Evolutionary conservation across 1,140 invertebrate genomes (phyloP), one percentile per base, ranked within the genome.

Genomic region (Drosophila takahashii): DNA sequence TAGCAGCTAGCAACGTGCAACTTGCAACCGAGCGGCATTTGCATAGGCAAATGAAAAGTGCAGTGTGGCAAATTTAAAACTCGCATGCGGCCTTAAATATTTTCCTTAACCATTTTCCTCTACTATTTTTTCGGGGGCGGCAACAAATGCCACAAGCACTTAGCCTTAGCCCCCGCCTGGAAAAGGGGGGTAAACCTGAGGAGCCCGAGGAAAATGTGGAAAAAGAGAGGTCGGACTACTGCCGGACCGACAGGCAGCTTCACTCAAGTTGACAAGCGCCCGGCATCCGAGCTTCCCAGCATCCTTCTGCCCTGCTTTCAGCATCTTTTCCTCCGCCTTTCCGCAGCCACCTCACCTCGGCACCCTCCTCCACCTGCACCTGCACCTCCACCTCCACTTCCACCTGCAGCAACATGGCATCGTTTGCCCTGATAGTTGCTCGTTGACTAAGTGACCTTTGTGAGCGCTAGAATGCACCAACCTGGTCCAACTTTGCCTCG

Each of bases 361-460:
- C 26, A 36, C 37, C 22, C 34, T 53, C 47, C 50, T 36, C 37
- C 62, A 56, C 62, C 32, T 52, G 34, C 59, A 52, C 32, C 16
- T 52, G 48, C 48, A 54, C 48, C 13, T 53, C n/a, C 34, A 57
- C 53, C 5, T 59, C 39, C 54, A 48, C 54, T 16, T 34, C 72
- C 61, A 56, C 42, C 51, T 64, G 34, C 72, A 66, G 42, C 50
- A 65, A 34, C 64, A 52, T 32, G 64, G 64, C 73, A 54, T 56
- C 74, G 73, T 60, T 62, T 75, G 75, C 70, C 75, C 77, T 79
- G 80, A 79, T 78, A 79, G 64, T 75, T 84, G 80, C 66, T 79
- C 66, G 81, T 84, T 79, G 81, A 84, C 81, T 84, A 84, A 79
- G 80, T 84, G 81, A 84, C 81, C 81, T 85, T 84, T 84, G 81